Conservation (phyloP, 1,140 invertebrate genomes). For the Cotesia vestalis region DNA sequence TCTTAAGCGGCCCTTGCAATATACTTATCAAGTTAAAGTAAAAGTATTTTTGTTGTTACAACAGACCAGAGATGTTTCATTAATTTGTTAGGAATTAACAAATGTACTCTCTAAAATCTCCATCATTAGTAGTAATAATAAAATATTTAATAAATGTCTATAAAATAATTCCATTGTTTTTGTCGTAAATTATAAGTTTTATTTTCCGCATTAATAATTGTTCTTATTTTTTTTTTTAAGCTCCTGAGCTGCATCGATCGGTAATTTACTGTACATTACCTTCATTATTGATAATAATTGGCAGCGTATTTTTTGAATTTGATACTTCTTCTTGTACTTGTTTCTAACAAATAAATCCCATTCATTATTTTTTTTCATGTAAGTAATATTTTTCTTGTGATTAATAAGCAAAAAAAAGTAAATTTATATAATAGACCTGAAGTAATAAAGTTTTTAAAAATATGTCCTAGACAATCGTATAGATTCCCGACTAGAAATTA, state of each 20-base stretch:
- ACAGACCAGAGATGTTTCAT: slow-evolving; percentile 46
- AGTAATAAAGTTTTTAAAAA: no score
- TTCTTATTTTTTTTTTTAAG: no score
- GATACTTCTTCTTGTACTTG: not conserved
- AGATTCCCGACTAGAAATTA: no score
- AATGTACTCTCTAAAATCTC: slow-evolving; percentile 52
- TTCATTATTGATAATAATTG: not conserved
- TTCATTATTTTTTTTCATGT: not conserved
- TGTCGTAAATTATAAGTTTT: no score
- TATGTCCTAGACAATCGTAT: no score
- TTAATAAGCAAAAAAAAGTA: no score
- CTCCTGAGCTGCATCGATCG: no score
- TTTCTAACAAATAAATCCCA: not conserved
- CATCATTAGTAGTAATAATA: slow-evolving; percentile 57
- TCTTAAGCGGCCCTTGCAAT: slow-evolving; percentile 29
- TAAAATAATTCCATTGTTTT: no score
- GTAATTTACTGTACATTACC: not conserved
- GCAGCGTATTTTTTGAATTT: not conserved
- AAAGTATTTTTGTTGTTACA: slow-evolving; percentile 53
- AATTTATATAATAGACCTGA: no score
- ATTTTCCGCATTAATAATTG: no score
- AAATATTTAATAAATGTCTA: slow-evolving; percentile 54
- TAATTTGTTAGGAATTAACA: slow-evolving; percentile 51
- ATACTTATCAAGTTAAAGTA: slow-evolving; percentile 26
- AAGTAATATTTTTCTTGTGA: no score